Evolutionary conservation across 2,113 vertebrate genomes (phyloP).

Genomic region (Sylvia atricapilla): DNA sequence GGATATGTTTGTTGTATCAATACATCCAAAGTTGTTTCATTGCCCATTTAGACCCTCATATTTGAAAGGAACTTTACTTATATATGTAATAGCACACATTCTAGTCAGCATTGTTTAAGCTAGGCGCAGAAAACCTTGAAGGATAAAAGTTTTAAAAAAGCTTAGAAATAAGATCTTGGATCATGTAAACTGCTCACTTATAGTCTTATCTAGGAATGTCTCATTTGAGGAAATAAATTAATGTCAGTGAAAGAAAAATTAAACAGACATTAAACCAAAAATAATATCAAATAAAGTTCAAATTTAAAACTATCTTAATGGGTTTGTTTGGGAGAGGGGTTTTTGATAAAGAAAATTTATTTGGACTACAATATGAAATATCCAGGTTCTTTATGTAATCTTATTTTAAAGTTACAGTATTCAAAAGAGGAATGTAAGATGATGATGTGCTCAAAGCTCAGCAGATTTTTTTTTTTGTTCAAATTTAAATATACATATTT

Average conservation of each 20-base stretch:
- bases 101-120: neutral
- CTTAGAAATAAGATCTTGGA: neutral
- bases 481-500: neutral
- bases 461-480: neutral
- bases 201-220: neutral
- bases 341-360: neutral
- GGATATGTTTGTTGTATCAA: fast-evolving
- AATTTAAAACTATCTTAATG: neutral
- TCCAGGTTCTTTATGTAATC: neutral
- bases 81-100: fast-evolving
- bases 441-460: neutral
- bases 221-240: neutral
- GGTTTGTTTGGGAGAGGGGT: fast-evolving
- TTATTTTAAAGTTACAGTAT: neutral
- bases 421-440: neutral
- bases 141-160: neutral
- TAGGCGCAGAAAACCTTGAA: neutral
- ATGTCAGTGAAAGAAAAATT: neutral
- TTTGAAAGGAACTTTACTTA: neutral
- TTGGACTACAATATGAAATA: neutral
- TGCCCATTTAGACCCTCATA: neutral
- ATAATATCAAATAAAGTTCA: neutral
- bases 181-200: neutral
- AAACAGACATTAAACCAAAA: neutral
- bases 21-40: neutral